Evolutionary conservation across 2,888 invertebrate species (phyloP).

Genomic region (Diachrysia chrysitis): DNA sequence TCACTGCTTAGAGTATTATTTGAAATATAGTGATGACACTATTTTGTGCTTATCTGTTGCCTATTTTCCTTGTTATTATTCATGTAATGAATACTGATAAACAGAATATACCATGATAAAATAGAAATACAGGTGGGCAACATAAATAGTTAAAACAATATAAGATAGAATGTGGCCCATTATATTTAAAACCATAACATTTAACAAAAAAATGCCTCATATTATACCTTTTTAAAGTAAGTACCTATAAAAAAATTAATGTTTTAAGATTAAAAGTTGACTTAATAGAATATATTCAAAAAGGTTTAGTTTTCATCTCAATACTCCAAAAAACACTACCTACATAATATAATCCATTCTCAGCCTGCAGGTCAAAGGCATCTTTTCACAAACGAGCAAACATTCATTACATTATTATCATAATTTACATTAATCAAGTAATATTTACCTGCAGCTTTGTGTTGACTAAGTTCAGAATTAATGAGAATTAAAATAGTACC

Average conservation of each 20-base stretch:
- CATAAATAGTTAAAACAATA: not conserved
- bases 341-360: too few relatives aligned
- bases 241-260: too few relatives aligned
- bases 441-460: not conserved
- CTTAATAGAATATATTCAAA: too few relatives aligned
- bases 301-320: too few relatives aligned
- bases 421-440: too few relatives aligned
- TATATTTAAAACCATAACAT: not conserved
- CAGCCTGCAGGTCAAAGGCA: too few relatives aligned
- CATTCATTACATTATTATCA: too few relatives aligned
- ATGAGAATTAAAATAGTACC: not conserved
- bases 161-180: not conserved
- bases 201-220: too few relatives aligned
- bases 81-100: not conserved
- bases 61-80: conserved; percentile 3
- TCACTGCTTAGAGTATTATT: not conserved
- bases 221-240: too few relatives aligned
- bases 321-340: too few relatives aligned
- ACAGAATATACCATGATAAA: not conserved
- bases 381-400: not conserved
- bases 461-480: not conserved
- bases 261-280: too few relatives aligned
- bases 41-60: not conserved
- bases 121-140: not conserved
- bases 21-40: not conserved